Evolutionary conservation across 1,140 invertebrate species (phyloP), one percentile per base, ranked within the genome.

Genomic region (Anadara kagoshimensis): DNA sequence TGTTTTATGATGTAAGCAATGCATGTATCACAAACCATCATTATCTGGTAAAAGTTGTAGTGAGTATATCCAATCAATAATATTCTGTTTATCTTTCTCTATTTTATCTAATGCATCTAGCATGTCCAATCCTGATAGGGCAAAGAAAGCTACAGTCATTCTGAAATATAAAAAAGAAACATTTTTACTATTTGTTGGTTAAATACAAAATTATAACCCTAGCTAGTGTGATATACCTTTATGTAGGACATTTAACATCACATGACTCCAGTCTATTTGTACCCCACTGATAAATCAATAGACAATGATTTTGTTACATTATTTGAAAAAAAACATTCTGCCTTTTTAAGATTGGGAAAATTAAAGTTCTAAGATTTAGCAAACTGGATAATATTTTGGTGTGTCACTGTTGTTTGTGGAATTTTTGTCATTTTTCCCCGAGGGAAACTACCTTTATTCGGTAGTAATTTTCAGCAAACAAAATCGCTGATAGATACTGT

Each of bases 41-140:
- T 88, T 79, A 85, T 91, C 87, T n/a, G 91, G 90, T 51, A 91
- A 87, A 43, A 98, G 92, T 91, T 98, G 94, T 26, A 97, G 90
- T 29, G 93, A 92, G 87, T 98, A 98, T 59, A 98, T 93, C 96
- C 96, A 98, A 53, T 97, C 92, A 70, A 97, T 94, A 14, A 97
- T 95, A 68, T 93, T 90, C 20, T 81, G 83, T 44, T 92, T 89
- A 26, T 93, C 85, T 45, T 84, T 83, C 16, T 85, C 82, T 26
- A 97, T 86, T 54, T 92, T 87, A 78, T 94, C 90, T 59, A 97
- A 87, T 12, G 93, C 91, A 80, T 94, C 92, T 7, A 98, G 89
- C 11, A 98, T 89, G 91, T 98, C 97, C 65, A 98, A 87, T 10
- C 96, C 96, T 63, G 95, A 95, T 65, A 98, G 91, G 24, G 94